Evolutionary conservation across 2,888 invertebrate species (phyloP).

Genomic region (Oxyscelio sp.): DNA sequence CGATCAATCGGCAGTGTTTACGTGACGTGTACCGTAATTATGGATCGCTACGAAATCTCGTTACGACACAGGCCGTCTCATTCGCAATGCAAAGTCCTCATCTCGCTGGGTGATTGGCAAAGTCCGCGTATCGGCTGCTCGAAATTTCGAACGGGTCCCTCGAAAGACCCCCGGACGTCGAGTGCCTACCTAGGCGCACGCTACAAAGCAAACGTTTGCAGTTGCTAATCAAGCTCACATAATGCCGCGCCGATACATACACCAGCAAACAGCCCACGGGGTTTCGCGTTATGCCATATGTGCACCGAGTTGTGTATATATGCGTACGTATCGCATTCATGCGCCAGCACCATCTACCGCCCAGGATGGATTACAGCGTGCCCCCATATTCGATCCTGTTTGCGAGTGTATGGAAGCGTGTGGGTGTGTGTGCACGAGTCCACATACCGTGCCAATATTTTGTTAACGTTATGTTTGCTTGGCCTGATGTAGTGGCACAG

Average conservation of each 20-base stretch:
- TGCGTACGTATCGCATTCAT: constrained; percentile 61
- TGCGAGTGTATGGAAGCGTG: constrained; percentile 15
- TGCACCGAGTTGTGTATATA: constrained; percentile 63
- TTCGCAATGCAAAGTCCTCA: constrained; percentile 53
- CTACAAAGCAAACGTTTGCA: constrained; percentile 87
- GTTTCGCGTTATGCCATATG: constrained; percentile 83
- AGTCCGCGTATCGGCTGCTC: constrained; percentile 67
- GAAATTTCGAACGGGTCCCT: constrained; percentile 69
- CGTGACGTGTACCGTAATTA: constrained; percentile 5
- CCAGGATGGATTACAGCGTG: constrained; percentile 58
- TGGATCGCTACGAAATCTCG: constrained; percentile 20
- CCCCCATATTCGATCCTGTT: constrained; percentile 27
- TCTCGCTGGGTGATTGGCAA: constrained; percentile 52
- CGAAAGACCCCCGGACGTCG: constrained; percentile 68
- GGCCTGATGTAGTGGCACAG: constrained; percentile 86
- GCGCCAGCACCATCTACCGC: constrained; percentile 65
- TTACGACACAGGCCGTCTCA: constrained; percentile 31
- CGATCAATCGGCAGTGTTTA: constrained; percentile 24
- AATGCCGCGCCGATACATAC: constrained; percentile 85
- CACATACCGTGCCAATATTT: constrained; percentile 84
- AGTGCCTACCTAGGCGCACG: constrained; percentile 76
- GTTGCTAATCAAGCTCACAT: constrained; percentile 88
- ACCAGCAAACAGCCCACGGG: constrained; percentile 86
- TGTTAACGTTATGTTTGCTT: constrained; percentile 84
- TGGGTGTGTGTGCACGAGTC: constrained; percentile 44